Percentiles rank a stretch among this genome's conserved stretches.
Conservation (phyloP, 2,888 invertebrate species). For the Meiosimyza platycephala region DNA sequence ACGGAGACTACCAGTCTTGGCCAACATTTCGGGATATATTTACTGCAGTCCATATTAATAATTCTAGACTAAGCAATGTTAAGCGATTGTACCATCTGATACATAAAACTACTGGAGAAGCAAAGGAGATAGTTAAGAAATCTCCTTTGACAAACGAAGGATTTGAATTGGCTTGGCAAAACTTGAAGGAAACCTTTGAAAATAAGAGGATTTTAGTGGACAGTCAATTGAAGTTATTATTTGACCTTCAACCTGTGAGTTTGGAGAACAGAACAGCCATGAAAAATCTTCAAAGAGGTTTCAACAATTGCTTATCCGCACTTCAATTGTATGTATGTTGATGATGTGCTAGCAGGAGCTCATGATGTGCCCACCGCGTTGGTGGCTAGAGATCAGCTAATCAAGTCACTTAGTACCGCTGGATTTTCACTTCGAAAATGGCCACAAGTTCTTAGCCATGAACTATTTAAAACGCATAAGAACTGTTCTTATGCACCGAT, state of each 20-base stretch:
- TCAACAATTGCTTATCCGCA: neutral
- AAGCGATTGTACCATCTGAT: too few species aligned
- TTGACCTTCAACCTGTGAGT: neutral
- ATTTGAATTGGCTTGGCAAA: too few species aligned
- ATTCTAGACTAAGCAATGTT: too few species aligned
- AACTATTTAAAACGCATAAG: neutral
- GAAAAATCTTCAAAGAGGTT: neutral
- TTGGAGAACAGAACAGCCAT: neutral
- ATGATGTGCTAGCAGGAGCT: slow-evolving; percentile 11
- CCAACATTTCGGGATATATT: too few species aligned
- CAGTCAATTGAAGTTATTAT: too few species aligned
- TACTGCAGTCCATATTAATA: too few species aligned
- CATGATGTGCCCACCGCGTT: slow-evolving; percentile 7
- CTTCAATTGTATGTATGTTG: slow-evolving; percentile 12
- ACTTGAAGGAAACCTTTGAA: too few species aligned
- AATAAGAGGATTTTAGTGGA: too few species aligned
- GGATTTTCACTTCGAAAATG: slow-evolving; percentile 28
- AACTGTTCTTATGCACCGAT: neutral
- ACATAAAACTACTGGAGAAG: too few species aligned
- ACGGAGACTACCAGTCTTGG: too few species aligned
- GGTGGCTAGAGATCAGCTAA: slow-evolving; percentile 3
- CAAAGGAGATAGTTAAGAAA: too few species aligned
- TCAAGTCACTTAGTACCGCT: slow-evolving; percentile 9
- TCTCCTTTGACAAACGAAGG: too few species aligned
- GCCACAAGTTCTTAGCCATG: neutral